These are phyloP conservation scores for Uloborus diversus DNA, from an alignment of 1,140 invertebrate species.

Conservation along the genomic window DNA sequence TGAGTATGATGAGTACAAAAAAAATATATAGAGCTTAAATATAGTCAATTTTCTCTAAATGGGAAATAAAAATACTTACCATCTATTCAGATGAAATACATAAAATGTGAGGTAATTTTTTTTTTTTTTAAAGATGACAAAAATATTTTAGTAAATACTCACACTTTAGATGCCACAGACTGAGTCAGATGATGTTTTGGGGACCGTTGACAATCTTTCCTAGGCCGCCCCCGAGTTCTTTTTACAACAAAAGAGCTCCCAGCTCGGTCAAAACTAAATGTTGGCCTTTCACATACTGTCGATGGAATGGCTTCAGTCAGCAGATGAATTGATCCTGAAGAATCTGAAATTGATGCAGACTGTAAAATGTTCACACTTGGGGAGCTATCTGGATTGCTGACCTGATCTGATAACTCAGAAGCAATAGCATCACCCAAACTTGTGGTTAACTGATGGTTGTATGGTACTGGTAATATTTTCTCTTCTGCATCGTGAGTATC, in stretches of 20 bases:
- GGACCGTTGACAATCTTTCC: conserved; percentile 26
- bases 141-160: not conserved
- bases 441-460: conserved; percentile 42
- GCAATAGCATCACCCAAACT: not conserved
- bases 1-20: too few species aligned
- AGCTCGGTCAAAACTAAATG: not conserved
- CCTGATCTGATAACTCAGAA: not conserved
- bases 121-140: not conserved
- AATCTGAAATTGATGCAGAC: not conserved
- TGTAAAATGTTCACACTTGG: not conserved
- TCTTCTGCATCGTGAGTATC: conserved; percentile 7
- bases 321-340: not conserved
- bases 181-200: not conserved
- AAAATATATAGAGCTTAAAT: not conserved
- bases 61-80: not conserved
- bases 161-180: conserved; percentile 16
- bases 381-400: too few species aligned
- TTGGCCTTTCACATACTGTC: not conserved
- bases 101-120: not conserved
- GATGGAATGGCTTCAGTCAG: not conserved
- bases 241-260: not conserved
- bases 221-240: conserved; percentile 19
- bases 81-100: not conserved
- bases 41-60: not conserved
- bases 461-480: conserved; percentile 28